Evolutionary conservation across 1,140 invertebrate species (phyloP), one percentile per base, ranked within the genome.

Genomic region (Formica exsecta): DNA sequence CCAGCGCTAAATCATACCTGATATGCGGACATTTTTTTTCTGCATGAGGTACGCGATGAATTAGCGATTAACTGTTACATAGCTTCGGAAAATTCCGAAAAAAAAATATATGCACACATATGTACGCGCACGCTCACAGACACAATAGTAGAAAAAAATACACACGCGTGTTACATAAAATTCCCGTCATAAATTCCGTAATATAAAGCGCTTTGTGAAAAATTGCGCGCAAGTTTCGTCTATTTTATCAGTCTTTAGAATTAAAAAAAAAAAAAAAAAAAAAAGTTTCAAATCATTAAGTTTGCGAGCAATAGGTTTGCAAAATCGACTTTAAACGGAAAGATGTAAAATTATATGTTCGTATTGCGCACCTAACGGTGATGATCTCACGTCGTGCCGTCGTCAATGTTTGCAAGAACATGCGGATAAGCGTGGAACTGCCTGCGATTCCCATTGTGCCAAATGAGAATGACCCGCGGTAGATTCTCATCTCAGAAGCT

Each of bases 361-460:
- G 32, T 65, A 19, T 19, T n/a, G 5, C 16, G 19, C 19, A 2
- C 25, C 4, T 36, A 29, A 57, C 19, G 32, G 29, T 13, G 29
- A 19, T 3, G 11, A 0, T 13, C 29, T 32, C 29, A 32, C 36
- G 16, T n/a, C 71, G 51, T 38, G 3, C 22, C 22, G 0, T 22
- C 22, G 22, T 22, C 22, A 51, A 38, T 36, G 66, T 29, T 59
- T 74, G 54, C 54, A n/a, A 41, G 54, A 36, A 25, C 68, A 75
- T 25, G 61, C 13, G 25, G 59, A 65, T n/a, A 36, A 41, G 64
- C 65, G 38, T 77, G 75, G 75, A 77, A 65, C 38, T 65, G 57
- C 16, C 59, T 13, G 32, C 13, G 54, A 59, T 38, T 41, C 44
- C 38, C 74, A 59, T 29, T 44, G 57, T 64, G 38, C 8, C 62